Evolutionary conservation across 2,797 vertebrate genomes (phyloP), one percentile per base, ranked within the genome.

Genomic region (Microchirus variegatus): DNA sequence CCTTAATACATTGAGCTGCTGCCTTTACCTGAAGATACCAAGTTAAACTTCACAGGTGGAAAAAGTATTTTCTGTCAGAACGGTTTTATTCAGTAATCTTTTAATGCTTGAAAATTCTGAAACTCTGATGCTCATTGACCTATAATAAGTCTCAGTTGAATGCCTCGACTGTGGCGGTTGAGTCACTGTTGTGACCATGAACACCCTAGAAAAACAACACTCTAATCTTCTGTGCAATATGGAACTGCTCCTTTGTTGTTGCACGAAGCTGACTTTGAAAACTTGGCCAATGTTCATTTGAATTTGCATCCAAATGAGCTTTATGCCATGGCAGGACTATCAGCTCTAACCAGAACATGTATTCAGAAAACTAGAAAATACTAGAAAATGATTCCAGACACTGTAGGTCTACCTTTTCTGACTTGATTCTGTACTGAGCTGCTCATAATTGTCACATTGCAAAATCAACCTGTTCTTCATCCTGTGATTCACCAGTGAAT

Each of bases 251-350:
- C 48, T 63, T 78, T 70, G 52, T 54, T 9, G 3, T 55, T 54
- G 13, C 46, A 69, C 53, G 12, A 65, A 16, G 38, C 53, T 42
- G 67, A 69, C 61, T 77, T 80, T 75, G 68, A 81, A 73, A 67
- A 62, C 31, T 70, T 62, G 55, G 58, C 61, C 40, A 63, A 15
- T 65, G 59, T 80, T 66, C 78, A 56, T 73, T 67, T 59, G 45
- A 73, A 73, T 82, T 74, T 78, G 70, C 57, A 68, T 83, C 15
- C 52, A 66, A 80, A 69, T 77, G 47, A 83, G 63, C 49, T 70
- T 66, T 41, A 46, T 68, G 59, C 26, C 42, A 63, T 35, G 18
- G 12, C 53, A 75, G 22, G 53, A 38, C 41, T 56, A 61, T 77
- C 70, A 49, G 16, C 17, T 37, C 55, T 35, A 59, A 75, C 26